These are phyloP conservation scores for Eudyptes chrysolophus DNA, from an alignment of 2,113 vertebrate genomes.

Conservation along the genomic window DNA sequence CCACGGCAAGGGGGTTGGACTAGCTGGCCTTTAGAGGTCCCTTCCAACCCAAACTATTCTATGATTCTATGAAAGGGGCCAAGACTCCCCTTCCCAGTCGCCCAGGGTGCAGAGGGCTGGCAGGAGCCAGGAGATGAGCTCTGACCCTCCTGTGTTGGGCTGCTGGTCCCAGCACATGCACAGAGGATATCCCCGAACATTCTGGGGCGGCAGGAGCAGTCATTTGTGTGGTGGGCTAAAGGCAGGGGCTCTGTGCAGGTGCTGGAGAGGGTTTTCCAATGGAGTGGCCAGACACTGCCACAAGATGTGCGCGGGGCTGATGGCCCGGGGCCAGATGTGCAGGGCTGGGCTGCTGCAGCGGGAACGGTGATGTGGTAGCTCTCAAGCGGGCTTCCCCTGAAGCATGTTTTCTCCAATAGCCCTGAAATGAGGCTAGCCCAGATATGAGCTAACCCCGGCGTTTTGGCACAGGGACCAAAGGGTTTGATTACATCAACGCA, in stretches of 20 bases:
- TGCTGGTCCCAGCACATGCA: background rate
- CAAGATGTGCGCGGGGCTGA: too few relatives aligned
- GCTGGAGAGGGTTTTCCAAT: background rate
- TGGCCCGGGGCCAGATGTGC: background rate
- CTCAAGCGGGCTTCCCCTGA: background rate
- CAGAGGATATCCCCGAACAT: background rate
- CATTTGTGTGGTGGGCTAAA: background rate
- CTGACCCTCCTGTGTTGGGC: background rate
- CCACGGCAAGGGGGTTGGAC: too few relatives aligned
- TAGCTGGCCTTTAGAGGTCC: too few relatives aligned
- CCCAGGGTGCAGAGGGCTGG: background rate
- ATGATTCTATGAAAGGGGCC: background rate
- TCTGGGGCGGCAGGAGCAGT: background rate
- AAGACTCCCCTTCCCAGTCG: accelerated
- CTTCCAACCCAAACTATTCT: too few relatives aligned
- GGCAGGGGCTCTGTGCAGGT: background rate
- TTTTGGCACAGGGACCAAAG: background rate
- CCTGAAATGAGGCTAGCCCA: background rate
- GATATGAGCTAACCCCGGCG: background rate
- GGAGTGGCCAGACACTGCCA: too few relatives aligned
- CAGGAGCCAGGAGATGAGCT: background rate
- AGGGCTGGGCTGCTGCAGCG: accelerated
- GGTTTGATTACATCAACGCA: too few relatives aligned
- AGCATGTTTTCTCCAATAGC: background rate
- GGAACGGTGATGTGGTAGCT: background rate